Percentiles rank a stretch among this genome's conserved stretches.
Evolutionary conservation across 2,888 invertebrate species (phyloP).

Genomic region (Pollenia griseotomentosa): DNA sequence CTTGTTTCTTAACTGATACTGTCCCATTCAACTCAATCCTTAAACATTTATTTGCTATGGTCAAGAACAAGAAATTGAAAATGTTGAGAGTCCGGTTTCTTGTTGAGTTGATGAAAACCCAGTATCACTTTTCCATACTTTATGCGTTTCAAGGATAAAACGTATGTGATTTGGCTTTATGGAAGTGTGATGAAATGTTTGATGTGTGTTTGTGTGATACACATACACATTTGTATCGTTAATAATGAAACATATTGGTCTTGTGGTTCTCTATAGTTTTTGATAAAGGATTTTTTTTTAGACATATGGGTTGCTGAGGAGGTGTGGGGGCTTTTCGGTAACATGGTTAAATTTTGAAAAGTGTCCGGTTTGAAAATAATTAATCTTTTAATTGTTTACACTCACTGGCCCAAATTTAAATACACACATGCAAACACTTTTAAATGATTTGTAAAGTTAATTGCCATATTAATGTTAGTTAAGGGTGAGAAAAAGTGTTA

Average conservation of each 20-base stretch:
- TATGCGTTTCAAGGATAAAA: conserved; percentile 9
- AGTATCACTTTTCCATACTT: neutral
- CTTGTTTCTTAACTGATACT: conserved; percentile 6
- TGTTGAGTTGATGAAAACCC: conserved; percentile 10
- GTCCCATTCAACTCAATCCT: neutral
- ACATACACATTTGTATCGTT: neutral
- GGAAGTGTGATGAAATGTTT: conserved; percentile 15
- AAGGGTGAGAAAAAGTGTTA: too few species aligned
- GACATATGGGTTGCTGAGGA: neutral
- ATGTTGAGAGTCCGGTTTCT: conserved; percentile 28
- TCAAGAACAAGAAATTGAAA: conserved; percentile 32
- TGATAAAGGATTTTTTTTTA: conserved; percentile 15
- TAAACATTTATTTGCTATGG: conserved; percentile 23
- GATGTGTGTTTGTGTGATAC: neutral
- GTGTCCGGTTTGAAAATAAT: conserved; percentile 82
- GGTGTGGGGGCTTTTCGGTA: neutral
- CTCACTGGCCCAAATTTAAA: conserved; percentile 9
- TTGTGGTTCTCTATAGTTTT: conserved; percentile 37
- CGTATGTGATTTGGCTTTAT: conserved; percentile 30
- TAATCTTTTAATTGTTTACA: conserved; percentile 77
- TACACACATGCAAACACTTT: conserved; percentile 73
- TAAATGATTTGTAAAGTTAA: conserved; percentile 82
- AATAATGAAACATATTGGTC: conserved; percentile 49
- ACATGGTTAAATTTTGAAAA: conserved; percentile 30
- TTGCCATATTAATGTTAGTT: conserved; percentile 76